Percentiles rank a stretch among this genome's conserved stretches.
These are phyloP conservation scores for Agrilus mali DNA, from an alignment of 2,888 invertebrate genomes.

Conservation along the genomic window DNA sequence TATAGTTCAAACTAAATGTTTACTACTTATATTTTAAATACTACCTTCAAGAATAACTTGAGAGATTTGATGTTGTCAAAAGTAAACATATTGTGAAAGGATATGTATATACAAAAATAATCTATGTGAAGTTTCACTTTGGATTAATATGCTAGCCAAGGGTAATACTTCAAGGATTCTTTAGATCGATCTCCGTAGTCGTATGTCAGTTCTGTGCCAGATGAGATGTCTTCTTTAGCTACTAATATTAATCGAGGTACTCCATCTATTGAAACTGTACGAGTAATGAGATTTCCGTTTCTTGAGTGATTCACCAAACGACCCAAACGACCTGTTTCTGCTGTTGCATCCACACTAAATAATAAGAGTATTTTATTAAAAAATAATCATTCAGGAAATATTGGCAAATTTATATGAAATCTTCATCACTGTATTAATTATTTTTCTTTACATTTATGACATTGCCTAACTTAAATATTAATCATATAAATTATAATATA, in stretches of 20 bases:
- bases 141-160: constrained; percentile 67
- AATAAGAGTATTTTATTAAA: neutral
- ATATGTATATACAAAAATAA: too few species aligned
- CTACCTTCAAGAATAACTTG: too few species aligned
- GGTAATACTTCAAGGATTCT: constrained; percentile 80
- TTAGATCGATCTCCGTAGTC: constrained; percentile 97
- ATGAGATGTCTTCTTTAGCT: constrained; percentile 74
- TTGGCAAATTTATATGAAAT: too few species aligned
- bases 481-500: neutral
- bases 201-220: constrained; percentile 85
- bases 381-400: too few species aligned
- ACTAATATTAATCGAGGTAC: constrained; percentile 77
- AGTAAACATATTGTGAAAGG: too few species aligned
- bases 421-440: too few species aligned
- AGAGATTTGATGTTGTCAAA: too few species aligned
- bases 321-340: constrained; percentile 79
- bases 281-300: constrained; percentile 82
- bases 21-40: too few species aligned
- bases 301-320: constrained; percentile 93
- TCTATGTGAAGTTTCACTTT: neutral
- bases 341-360: constrained; percentile 88
- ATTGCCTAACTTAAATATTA: neutral
- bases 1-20: too few species aligned
- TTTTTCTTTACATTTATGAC: too few species aligned
- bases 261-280: constrained; percentile 65